phyloP scores from a whole-genome alignment of 1,140 invertebrate species.

The Atta texana region DNA sequence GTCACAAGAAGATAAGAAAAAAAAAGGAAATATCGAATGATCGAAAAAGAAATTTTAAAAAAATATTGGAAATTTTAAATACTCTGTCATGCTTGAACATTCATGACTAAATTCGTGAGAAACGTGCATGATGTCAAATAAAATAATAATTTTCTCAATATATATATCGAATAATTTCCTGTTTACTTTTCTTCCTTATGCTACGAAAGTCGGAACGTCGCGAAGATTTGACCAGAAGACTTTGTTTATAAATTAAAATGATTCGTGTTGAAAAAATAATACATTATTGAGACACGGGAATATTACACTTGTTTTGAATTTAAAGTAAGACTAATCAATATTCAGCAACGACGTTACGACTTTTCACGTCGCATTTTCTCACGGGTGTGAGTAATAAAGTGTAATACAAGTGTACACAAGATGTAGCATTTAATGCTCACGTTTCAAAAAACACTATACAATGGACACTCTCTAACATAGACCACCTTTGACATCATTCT shows the following conservation, averaged over 20 bases:
- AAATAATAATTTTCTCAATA: constrained; percentile 32
- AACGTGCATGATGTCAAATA: constrained; percentile 61
- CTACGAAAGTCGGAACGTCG: background rate
- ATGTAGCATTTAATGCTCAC: constrained; percentile 89
- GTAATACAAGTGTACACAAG: constrained; percentile 86
- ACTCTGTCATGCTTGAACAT: constrained; percentile 10
- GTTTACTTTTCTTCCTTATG: background rate
- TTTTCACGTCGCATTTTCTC: constrained; percentile 54
- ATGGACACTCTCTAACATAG: constrained; percentile 87
- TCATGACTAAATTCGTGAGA: constrained; percentile 63
- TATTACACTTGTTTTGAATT: background rate
- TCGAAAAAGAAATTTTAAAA: constrained; percentile 21
- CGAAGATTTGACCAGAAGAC: background rate
- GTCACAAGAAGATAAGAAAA: background rate
- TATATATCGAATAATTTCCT: background rate
- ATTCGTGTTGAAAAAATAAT: constrained; percentile 22
- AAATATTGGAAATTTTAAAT: background rate
- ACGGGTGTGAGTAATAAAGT: constrained; percentile 66
- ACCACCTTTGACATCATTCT: constrained; percentile 83
- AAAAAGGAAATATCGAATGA: background rate
- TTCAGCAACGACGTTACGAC: constrained; percentile 59
- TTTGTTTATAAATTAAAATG: constrained; percentile 33
- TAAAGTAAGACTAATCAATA: background rate
- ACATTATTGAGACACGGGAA: background rate
- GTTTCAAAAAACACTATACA: constrained; percentile 90